A percentile compares a stretch with the other conserved stretches of the same genome.
Evolutionary conservation across 2,797 vertebrate species (phyloP).

Genomic region (Sternotherus odoratus): DNA sequence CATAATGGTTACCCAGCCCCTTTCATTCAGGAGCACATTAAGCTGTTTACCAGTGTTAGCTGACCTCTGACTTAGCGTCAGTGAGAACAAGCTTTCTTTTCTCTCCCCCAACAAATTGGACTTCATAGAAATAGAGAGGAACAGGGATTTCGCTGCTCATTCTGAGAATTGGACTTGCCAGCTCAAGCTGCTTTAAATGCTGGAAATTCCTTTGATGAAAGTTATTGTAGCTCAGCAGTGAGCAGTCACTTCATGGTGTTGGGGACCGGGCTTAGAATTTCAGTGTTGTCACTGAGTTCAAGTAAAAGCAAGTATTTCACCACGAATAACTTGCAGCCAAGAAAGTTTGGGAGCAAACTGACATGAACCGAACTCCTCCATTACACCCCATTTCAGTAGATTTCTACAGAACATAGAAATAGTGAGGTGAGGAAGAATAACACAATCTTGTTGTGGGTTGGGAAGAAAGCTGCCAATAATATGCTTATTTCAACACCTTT

Average conservation of each 20-base stretch:
- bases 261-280: neutral
- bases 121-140: neutral
- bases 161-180: neutral
- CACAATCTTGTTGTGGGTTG: neutral
- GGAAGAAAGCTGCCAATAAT: neutral
- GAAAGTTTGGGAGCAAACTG: neutral
- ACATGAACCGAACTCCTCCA: rapidly evolving
- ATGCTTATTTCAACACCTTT: neutral
- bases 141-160: neutral
- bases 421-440: neutral
- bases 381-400: neutral
- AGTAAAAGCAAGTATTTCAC: neutral
- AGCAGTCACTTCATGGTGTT: neutral
- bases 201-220: neutral
- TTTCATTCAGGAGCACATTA: neutral
- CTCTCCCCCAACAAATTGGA: neutral
- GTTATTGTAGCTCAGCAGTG: neutral
- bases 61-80: neutral
- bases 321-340: neutral
- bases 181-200: neutral
- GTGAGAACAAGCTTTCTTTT: neutral
- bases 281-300: neutral
- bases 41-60: neutral
- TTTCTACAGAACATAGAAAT: neutral
- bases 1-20: neutral